Base-by-base conservation (phyloP, 2,888 invertebrate species). In the Sarcophaga carnaria region DNA sequence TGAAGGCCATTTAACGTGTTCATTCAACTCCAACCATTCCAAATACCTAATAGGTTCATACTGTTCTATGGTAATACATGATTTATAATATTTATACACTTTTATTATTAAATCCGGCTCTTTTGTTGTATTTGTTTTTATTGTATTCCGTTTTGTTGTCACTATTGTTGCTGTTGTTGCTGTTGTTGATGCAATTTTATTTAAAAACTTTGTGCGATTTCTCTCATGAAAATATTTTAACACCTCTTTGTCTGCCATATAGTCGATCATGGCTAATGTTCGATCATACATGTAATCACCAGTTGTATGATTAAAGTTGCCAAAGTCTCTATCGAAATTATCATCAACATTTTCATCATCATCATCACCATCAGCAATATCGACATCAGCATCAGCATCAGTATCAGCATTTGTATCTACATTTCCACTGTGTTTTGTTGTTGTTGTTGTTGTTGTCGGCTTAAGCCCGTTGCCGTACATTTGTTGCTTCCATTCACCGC, bases 1-100 rank as follows among this genome's bases (percentile, higher is more conserved):
- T 64, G 88, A 70, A 27, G 89, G 89, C 89, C 89, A 90, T 66
- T 81, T 78, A 63, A 89, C 80, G 49, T 81, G 60, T 81, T 90
- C 89, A 80, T 86, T 81, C 63, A 76, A 69, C 71, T 87, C 71
- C 85, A 90, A 62, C 88, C 88, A 88, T 64, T 84, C 74, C 37
- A 90, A 74, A 80, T 88, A 89, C 66, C 80, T 62, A 69, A 77
- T 67, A 49, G 88, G 89, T 63, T 83, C 80, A 63, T 87, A 89
- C 22, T 72, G 74, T 27, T 85, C 84, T 37, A 88, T 74, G 27
- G 81, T 71, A 49, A 86, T 45, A 72, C 90, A 90, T 49, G 89
- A 86, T 67, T 86, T 80, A 79, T 88, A 89, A 71, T 88, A 88
- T 71, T 85, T 82, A 71, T 88, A 62, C 20, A 84, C 81, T 76